phyloP scores from a whole-genome alignment of 2,797 vertebrate species.

The Oryzias dopingdopingensis region DNA sequence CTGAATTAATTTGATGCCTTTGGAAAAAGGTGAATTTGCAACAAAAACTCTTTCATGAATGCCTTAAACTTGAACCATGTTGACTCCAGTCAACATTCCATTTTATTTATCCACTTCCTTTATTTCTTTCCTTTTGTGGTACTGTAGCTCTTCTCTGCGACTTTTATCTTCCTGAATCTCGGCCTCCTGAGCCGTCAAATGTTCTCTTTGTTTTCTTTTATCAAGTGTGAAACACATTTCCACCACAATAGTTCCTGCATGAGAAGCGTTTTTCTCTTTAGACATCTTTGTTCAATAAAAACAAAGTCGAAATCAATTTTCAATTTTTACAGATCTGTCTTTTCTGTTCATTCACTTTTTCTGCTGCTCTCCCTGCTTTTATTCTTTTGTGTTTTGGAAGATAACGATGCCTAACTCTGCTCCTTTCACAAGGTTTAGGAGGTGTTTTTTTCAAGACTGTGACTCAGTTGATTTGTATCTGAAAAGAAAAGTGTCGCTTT shows the following conservation, averaged over 20 bases:
- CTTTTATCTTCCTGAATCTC: constrained; percentile 1
- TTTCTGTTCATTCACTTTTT: constrained; percentile 5
- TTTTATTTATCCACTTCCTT: background rate
- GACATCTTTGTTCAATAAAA: constrained; percentile 11
- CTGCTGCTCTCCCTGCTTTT: constrained; percentile 11
- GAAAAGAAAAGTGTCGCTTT: constrained; percentile 19
- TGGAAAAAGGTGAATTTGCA: constrained; percentile 1
- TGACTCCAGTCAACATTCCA: constrained; percentile 5
- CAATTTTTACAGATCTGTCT: constrained; percentile 1
- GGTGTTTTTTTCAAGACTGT: constrained; percentile 13
- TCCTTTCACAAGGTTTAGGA: constrained; percentile 14
- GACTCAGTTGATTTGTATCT: constrained; percentile 30
- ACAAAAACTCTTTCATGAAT: background rate
- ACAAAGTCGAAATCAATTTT: constrained; percentile 12
- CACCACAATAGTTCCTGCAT: background rate
- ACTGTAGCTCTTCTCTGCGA: background rate
- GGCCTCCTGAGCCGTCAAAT: background rate
- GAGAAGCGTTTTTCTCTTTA: background rate
- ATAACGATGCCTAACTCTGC: constrained; percentile 28
- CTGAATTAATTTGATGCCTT: background rate
- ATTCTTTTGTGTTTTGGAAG: constrained; percentile 14
- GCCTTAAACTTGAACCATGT: constrained; percentile 9
- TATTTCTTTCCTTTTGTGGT: background rate
- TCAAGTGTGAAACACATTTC: constrained; percentile 4
- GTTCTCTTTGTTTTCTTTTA: background rate